phyloP scores from a whole-genome alignment of 1,140 invertebrate genomes.

The Bactericera cockerelli region DNA sequence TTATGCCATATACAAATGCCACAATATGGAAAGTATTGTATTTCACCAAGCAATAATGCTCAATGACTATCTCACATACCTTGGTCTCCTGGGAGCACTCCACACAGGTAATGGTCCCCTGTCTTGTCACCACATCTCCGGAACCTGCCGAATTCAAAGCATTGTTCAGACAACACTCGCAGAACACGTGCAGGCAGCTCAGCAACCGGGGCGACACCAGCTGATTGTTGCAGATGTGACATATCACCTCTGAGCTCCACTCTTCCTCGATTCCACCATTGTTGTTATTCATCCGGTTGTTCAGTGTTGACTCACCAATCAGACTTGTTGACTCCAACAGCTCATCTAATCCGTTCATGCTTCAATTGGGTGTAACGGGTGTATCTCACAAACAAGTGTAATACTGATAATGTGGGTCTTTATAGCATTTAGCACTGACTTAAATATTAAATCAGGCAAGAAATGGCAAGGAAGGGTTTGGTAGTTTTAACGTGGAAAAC shows the following conservation, averaged over 20 bases:
- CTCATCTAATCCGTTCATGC: neutral
- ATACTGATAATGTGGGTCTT: too few relatives aligned
- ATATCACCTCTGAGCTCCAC: slow-evolving; percentile 8
- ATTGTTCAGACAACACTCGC: slow-evolving; percentile 71
- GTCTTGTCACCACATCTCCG: slow-evolving; percentile 36
- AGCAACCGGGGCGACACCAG: slow-evolving; percentile 66
- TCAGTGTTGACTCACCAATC: neutral
- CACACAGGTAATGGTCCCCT: slow-evolving; percentile 41
- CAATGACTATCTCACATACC: too few relatives aligned
- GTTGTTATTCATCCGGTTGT: neutral
- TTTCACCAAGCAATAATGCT: too few relatives aligned
- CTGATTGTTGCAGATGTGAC: slow-evolving; percentile 41
- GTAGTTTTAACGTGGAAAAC: neutral
- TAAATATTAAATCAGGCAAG: neutral
- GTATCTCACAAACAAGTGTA: too few relatives aligned
- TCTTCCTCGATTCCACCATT: neutral
- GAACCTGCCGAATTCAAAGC: slow-evolving; percentile 49
- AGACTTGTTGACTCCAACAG: neutral
- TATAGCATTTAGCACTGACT: too few relatives aligned
- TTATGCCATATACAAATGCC: too few relatives aligned
- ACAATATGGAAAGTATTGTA: too few relatives aligned
- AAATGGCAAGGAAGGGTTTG: neutral
- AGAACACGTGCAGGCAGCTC: slow-evolving; percentile 84
- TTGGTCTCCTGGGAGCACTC: slow-evolving; percentile 68
- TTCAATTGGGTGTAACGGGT: too few relatives aligned